phyloP scores from a whole-genome alignment of 2,888 invertebrate species.

The Branchellion lobata region DNA sequence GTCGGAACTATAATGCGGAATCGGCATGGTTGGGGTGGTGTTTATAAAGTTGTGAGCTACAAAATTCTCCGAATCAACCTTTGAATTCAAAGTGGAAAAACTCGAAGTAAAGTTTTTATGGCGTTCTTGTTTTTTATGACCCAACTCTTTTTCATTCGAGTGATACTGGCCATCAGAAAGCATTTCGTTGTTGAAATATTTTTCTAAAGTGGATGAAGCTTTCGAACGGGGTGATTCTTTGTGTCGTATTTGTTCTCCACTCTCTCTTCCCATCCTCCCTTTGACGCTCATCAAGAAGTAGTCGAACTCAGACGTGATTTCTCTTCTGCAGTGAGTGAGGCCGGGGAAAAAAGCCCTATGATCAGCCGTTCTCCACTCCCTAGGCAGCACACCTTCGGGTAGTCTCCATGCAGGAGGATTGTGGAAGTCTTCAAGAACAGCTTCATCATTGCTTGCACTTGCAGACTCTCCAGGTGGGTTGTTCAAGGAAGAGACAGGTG shows the following conservation, averaged over 20 bases:
- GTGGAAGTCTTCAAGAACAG: neutral
- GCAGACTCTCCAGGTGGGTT: no score
- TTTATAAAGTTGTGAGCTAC: neutral
- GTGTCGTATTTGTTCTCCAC: neutral
- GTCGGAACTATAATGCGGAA: neutral
- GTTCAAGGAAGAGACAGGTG: neutral
- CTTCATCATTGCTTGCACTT: neutral
- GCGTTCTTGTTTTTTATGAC: no score
- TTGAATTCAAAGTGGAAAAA: neutral
- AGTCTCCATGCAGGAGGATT: constrained; percentile 10
- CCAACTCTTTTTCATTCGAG: no score
- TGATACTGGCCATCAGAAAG: neutral
- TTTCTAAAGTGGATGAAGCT: no score
- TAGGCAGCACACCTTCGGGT: neutral
- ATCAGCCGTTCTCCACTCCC: constrained; percentile 46
- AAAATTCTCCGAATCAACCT: neutral
- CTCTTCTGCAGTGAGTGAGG: constrained; percentile 47
- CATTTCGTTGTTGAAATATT: neutral
- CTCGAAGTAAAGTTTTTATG: neutral
- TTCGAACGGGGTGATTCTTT: neutral
- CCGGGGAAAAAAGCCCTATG: constrained; percentile 51
- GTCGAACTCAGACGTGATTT: constrained; percentile 50
- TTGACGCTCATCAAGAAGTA: constrained; percentile 48
- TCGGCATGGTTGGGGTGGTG: neutral
- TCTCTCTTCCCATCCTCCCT: constrained; percentile 9